Evolutionary conservation across 2,113 vertebrate genomes (phyloP).

Genomic region (Oplegnathus fasciatus): DNA sequence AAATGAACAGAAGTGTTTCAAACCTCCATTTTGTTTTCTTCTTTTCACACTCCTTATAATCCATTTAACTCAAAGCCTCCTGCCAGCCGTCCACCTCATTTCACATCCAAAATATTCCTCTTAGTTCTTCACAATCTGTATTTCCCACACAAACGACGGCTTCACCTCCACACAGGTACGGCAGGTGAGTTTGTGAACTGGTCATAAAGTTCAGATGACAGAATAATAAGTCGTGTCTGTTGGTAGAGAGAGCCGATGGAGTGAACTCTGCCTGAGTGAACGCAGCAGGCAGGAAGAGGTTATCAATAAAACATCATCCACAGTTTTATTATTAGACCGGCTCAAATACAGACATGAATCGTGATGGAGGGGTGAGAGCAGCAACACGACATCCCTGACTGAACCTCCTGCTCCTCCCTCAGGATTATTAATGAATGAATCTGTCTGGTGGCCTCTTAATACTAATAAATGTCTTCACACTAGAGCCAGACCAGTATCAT

Average conservation of each 20-base stretch:
- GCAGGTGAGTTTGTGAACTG: background rate
- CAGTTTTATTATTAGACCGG: constrained; percentile 47
- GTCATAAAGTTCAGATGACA: background rate
- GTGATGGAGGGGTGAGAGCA: background rate
- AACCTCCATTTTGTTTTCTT: no score
- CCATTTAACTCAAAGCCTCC: background rate
- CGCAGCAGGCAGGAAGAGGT: background rate
- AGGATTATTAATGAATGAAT: no score
- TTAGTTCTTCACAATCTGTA: background rate
- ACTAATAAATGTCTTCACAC: no score
- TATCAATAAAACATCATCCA: constrained; percentile 52
- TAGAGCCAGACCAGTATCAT: no score
- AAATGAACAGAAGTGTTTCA: background rate
- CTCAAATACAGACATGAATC: background rate
- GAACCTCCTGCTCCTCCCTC: no score
- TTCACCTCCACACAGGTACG: no score
- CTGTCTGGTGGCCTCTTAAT: no score
- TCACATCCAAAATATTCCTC: background rate
- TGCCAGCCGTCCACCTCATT: background rate
- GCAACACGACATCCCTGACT: background rate
- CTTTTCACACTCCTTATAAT: background rate
- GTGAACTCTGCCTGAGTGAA: constrained; percentile 1
- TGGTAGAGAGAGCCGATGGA: background rate
- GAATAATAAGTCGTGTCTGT: background rate
- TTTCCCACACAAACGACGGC: background rate